phyloP scores from a whole-genome alignment of 1,140 invertebrate species.

The Drosophila cardini region DNA sequence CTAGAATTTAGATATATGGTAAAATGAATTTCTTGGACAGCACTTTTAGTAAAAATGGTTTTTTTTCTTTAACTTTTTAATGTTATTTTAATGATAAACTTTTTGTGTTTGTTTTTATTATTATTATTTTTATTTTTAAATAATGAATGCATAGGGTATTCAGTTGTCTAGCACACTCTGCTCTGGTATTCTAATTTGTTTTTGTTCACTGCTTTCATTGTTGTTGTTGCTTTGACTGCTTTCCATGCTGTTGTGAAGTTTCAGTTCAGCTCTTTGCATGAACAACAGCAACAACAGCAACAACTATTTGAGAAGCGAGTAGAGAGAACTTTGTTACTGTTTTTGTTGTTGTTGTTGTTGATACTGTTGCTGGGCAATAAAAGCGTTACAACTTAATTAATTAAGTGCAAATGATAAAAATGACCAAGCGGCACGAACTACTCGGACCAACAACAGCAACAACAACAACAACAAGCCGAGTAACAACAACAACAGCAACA shows the following conservation, averaged over 20 bases:
- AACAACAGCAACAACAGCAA: neutral
- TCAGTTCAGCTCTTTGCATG: constrained; percentile 28
- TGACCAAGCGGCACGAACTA: constrained; percentile 73
- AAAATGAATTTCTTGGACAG: no score
- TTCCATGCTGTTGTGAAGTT: constrained; percentile 4
- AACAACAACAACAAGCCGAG: constrained; percentile 13
- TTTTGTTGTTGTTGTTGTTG: constrained; percentile 30
- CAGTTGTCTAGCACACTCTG: neutral
- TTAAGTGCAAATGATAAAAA: constrained; percentile 83
- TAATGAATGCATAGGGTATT: neutral
- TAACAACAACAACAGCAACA: constrained; percentile 16
- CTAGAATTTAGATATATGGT: no score
- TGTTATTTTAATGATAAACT: no score
- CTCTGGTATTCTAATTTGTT: neutral
- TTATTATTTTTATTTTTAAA: neutral
- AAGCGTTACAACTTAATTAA: constrained; percentile 82
- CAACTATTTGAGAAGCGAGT: constrained; percentile 10
- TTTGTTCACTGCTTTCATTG: neutral
- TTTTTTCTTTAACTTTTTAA: no score
- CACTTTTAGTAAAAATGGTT: no score
- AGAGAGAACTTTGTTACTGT: constrained; percentile 5
- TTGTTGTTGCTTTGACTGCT: constrained; percentile 1
- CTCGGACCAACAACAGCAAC: constrained; percentile 34
- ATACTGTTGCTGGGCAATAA: constrained; percentile 70
- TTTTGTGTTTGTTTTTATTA: neutral